phyloP scores from a whole-genome alignment of 2,888 invertebrate species.

The Plagiodera versicolora region DNA sequence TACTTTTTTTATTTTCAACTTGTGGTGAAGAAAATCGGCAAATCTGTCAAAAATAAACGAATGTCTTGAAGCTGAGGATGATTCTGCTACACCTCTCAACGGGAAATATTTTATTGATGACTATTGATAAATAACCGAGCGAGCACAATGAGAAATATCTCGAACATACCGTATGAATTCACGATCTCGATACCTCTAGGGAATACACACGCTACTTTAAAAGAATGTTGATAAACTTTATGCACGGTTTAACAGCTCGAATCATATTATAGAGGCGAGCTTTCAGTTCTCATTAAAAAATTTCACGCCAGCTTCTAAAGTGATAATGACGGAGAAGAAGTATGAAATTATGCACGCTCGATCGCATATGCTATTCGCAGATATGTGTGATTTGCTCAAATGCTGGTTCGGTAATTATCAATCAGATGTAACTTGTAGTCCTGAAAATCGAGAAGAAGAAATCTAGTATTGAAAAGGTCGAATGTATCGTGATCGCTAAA shows the following conservation, averaged over 20 bases:
- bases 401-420: conserved; percentile 20
- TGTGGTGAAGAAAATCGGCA: too few species aligned
- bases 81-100: too few species aligned
- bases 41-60: too few species aligned
- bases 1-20: too few species aligned
- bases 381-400: conserved; percentile 23
- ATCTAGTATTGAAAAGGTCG: too few species aligned
- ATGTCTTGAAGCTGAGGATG: too few species aligned
- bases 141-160: too few species aligned
- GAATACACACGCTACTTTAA: conserved; percentile 6
- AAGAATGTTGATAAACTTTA: conserved; percentile 11
- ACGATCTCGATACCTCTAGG: conserved; percentile 6
- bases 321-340: conserved; percentile 19
- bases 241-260: conserved; percentile 23
- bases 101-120: too few species aligned
- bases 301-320: conserved; percentile 21
- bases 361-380: conserved; percentile 21
- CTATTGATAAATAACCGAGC: too few species aligned
- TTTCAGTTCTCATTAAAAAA: conserved; percentile 19
- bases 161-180: neutral
- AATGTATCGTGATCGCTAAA: too few species aligned
- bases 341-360: conserved; percentile 20
- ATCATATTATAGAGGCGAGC: conserved; percentile 16
- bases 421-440: neutral
- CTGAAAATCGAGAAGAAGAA: too few species aligned